phyloP scores from a whole-genome alignment of 2,888 invertebrate genomes.

The Aspidiotus destructor region DNA sequence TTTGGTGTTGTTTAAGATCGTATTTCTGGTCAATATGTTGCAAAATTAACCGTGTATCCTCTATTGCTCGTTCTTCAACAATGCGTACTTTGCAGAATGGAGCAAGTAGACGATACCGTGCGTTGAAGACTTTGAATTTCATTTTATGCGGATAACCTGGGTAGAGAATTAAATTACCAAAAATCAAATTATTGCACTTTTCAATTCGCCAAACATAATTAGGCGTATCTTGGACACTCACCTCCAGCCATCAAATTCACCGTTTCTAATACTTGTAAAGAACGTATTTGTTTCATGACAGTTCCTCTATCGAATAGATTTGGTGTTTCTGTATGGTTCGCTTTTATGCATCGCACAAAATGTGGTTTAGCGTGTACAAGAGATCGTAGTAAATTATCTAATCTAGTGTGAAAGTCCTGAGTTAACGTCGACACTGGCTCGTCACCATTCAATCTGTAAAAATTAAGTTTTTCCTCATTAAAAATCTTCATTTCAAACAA shows the following conservation, averaged over 20 bases:
- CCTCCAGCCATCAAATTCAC: conserved; percentile 90
- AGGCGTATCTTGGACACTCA: conserved; percentile 38
- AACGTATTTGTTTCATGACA: conserved; percentile 79
- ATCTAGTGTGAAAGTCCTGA: conserved; percentile 87
- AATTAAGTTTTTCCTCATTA: not conserved
- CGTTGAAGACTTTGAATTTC: conserved; percentile 85
- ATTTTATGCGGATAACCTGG: conserved; percentile 84
- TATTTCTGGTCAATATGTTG: conserved; percentile 43
- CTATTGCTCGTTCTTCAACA: conserved; percentile 60
- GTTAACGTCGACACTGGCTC: conserved; percentile 81
- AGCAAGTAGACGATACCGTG: conserved; percentile 72
- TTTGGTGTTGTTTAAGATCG: conserved; percentile 38
- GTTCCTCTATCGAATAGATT: conserved; percentile 72
- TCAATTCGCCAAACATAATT: not conserved
- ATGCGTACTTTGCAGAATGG: conserved; percentile 60
- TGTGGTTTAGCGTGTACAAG: conserved; percentile 88
- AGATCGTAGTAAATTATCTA: conserved; percentile 83
- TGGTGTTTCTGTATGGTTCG: conserved; percentile 72
- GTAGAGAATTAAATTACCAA: not conserved
- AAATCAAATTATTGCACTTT: not conserved
- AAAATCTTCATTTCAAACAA: too few relatives aligned
- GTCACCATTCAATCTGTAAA: conserved; percentile 60
- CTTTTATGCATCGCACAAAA: conserved; percentile 85
- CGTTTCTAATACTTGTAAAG: conserved; percentile 84
- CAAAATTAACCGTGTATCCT: conserved; percentile 65